These are phyloP conservation scores for Tragelaphus scriptus DNA, from an alignment of 2,113 vertebrate species.

Conservation along the genomic window DNA sequence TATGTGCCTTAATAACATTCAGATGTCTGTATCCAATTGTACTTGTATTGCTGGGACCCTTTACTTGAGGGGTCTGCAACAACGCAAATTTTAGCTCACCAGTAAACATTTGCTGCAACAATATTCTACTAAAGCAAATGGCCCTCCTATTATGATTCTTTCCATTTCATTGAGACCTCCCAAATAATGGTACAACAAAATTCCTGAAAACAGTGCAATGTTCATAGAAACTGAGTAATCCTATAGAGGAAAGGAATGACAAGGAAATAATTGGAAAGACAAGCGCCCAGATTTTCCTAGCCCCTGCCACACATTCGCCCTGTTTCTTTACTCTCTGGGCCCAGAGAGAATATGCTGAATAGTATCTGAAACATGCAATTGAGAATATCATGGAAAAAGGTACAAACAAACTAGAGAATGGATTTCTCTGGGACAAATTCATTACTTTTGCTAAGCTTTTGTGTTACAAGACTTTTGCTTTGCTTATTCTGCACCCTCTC, in stretches of 20 bases:
- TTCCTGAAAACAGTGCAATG: not conserved
- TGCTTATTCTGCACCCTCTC: not conserved
- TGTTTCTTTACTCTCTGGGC: not conserved
- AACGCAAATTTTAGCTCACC: not conserved
- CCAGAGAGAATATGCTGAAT: not conserved
- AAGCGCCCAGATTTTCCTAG: rapidly evolving
- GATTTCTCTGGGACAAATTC: not conserved
- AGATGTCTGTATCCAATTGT: not conserved
- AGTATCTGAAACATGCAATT: not conserved
- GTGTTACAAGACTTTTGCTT: not conserved
- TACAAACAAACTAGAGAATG: not conserved
- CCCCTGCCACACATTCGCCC: rapidly evolving
- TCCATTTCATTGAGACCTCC: not conserved
- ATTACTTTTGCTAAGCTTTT: not conserved
- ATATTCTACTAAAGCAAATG: not conserved
- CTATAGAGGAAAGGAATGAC: not conserved
- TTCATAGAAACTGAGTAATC: not conserved
- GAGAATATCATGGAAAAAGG: not conserved
- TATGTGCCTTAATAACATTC: conserved; percentile 16
- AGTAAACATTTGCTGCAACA: not conserved
- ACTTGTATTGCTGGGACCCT: not conserved
- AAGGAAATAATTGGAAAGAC: not conserved
- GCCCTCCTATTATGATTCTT: not conserved
- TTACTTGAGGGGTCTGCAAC: not conserved
- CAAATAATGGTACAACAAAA: not conserved